Conservation (phyloP, 1,140 invertebrate genomes). For the Macrostomum lignano region DNA sequence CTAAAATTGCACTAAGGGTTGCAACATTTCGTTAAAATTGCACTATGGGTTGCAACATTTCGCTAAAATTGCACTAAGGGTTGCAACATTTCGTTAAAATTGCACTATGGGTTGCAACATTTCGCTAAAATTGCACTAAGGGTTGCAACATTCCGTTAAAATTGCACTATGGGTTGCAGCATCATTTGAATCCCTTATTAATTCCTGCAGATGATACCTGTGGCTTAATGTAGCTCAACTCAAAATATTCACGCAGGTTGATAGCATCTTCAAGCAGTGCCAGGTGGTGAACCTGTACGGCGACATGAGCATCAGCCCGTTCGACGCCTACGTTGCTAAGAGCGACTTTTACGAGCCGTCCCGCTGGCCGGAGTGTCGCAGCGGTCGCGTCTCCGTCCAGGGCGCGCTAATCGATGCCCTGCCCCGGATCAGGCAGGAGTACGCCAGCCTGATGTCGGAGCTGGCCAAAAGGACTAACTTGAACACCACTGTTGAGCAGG, state of each 20-base stretch:
- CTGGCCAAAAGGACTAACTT: slow-evolving; percentile 52
- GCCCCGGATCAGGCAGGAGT: slow-evolving; percentile 42
- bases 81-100: no score
- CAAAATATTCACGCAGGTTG: slow-evolving; percentile 71
- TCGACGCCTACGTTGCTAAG: slow-evolving; percentile 83
- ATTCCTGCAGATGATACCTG: no score
- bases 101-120: no score
- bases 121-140: no score
- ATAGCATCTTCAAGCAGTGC: slow-evolving; percentile 71
- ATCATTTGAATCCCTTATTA: no score
- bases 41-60: no score
- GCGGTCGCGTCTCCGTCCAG: slow-evolving; percentile 38
- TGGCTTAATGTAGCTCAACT: no score
- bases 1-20: no score
- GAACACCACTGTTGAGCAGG: slow-evolving; percentile 33
- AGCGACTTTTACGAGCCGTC: slow-evolving; percentile 69
- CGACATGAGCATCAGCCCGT: slow-evolving; percentile 96
- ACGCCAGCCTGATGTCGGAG: slow-evolving; percentile 87
- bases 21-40: no score
- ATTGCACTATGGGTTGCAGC: no score
- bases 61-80: no score
- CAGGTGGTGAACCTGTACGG: slow-evolving; percentile 94
- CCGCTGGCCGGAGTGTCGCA: slow-evolving; percentile 54
- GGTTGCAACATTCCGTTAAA: no score
- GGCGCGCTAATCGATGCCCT: slow-evolving; percentile 5